These are phyloP conservation scores for Drosophila saltans DNA, from an alignment of 1,140 invertebrate genomes.

Conservation along the genomic window DNA sequence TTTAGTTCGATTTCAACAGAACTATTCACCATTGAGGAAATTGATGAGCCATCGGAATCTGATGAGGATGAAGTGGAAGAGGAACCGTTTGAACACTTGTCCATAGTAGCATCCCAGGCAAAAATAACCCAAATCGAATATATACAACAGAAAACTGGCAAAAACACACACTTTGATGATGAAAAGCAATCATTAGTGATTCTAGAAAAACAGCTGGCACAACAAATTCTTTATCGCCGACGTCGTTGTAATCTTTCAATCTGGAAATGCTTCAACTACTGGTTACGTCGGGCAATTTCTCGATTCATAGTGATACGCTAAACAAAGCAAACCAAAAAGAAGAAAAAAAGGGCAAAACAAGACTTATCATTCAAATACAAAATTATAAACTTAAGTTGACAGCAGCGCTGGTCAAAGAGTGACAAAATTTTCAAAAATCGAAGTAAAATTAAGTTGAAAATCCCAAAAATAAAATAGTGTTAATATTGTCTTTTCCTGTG, in stretches of 20 bases:
- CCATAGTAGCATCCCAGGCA: neutral
- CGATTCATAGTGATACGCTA: neutral
- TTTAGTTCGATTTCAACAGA: neutral
- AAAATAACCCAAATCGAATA: neutral
- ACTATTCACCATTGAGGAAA: conserved; percentile 7
- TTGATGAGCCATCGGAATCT: neutral
- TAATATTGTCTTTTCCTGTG: neutral
- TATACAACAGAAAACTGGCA: no score
- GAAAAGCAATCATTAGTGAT: neutral
- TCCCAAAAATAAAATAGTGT: neutral
- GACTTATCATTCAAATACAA: neutral
- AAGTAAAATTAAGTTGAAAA: neutral
- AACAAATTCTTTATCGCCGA: neutral
- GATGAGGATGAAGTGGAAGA: neutral
- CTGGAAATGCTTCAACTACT: neutral
- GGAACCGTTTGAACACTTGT: neutral
- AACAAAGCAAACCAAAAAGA: neutral
- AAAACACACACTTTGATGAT: neutral
- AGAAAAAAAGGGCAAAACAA: no score
- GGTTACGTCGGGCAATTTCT: neutral
- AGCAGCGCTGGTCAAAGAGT: no score
- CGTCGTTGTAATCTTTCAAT: neutral
- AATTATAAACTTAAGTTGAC: neutral
- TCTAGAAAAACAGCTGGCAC: neutral
- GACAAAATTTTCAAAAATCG: neutral